phyloP scores from a whole-genome alignment of 2,797 vertebrate genomes.

The Rhinophrynus dorsalis region DNA sequence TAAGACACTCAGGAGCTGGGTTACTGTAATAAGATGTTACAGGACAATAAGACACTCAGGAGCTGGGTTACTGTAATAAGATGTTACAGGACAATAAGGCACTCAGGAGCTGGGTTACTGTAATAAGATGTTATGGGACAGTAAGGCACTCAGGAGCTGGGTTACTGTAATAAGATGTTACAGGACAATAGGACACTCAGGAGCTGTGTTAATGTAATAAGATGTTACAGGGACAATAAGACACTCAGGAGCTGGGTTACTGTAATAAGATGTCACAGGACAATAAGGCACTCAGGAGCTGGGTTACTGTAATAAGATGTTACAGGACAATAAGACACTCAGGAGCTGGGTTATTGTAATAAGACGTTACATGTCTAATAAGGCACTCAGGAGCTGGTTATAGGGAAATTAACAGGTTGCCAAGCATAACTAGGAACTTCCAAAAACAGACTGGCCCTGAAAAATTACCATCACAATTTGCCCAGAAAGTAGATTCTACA shows the following conservation, averaged over 20 bases:
- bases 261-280: too few species aligned
- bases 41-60: constrained; percentile 1
- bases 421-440: too few species aligned
- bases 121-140: background rate
- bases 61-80: too few species aligned
- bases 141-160: background rate
- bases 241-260: background rate
- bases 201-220: constrained; percentile 4
- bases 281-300: constrained; percentile 1
- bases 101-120: constrained; percentile 10
- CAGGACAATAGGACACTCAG: background rate
- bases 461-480: too few species aligned
- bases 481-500: too few species aligned
- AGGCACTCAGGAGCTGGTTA: background rate
- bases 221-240: background rate
- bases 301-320: constrained; percentile 4
- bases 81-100: background rate
- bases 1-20: constrained; percentile 1
- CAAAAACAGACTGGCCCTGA: too few species aligned
- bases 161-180: too few species aligned
- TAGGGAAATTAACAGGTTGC: too few species aligned
- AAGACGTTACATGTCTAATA: background rate
- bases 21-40: constrained; percentile 6
- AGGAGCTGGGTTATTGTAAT: constrained; percentile 7
- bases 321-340: constrained; percentile 2